These are phyloP conservation scores for Ochotona curzoniae DNA, from an alignment of 2,113 vertebrate genomes.

Conservation along the genomic window DNA sequence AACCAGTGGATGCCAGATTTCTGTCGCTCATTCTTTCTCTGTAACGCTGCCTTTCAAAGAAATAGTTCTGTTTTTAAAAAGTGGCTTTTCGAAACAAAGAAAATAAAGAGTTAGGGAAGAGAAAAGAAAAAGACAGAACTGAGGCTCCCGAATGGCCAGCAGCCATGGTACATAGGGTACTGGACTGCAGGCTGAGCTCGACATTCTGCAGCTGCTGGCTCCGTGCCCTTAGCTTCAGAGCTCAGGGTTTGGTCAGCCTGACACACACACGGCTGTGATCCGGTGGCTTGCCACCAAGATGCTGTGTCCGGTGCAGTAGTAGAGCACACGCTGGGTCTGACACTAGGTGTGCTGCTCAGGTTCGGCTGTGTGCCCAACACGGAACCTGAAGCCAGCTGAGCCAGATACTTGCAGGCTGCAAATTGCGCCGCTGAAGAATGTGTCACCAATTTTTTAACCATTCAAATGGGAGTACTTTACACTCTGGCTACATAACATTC, in stretches of 20 bases:
- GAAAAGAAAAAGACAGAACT: not conserved
- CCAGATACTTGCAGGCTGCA: not conserved
- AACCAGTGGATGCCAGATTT: too few species aligned
- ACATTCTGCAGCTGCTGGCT: constrained; percentile 1
- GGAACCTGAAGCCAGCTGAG: not conserved
- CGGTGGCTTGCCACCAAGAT: not conserved
- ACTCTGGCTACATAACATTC: not conserved
- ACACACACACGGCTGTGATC: not conserved
- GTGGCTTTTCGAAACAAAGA: too few species aligned
- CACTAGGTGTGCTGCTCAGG: not conserved
- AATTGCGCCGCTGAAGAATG: not conserved
- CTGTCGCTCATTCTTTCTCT: too few species aligned
- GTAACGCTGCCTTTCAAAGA: too few species aligned
- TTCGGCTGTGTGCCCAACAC: not conserved
- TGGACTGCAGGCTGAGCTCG: too few species aligned
- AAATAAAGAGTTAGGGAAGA: too few species aligned
- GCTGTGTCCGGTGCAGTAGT: not conserved
- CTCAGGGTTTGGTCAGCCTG: not conserved
- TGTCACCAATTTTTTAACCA: not conserved
- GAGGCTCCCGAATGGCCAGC: not conserved
- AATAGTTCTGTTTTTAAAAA: too few species aligned
- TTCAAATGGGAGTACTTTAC: not conserved
- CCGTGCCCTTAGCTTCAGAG: not conserved
- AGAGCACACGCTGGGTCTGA: not conserved
- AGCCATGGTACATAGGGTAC: not conserved